Evolutionary conservation across 2,797 vertebrate genomes (phyloP).

Genomic region (Otus scops): DNA sequence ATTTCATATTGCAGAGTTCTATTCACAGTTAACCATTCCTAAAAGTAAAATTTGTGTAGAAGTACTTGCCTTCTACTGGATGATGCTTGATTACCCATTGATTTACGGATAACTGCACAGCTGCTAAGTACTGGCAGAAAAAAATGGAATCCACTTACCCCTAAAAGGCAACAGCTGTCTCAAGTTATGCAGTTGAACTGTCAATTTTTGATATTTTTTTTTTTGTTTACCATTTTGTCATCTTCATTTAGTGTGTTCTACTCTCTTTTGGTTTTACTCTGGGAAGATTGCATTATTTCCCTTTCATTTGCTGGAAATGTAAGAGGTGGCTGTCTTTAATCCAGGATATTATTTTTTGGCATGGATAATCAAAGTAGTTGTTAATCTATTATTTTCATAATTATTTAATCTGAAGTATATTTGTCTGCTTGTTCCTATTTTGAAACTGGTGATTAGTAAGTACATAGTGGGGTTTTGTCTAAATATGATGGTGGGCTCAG

Average conservation of each 20-base stretch:
- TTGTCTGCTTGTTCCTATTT: not conserved
- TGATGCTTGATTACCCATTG: not conserved
- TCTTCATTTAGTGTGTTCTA: not conserved
- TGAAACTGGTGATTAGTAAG: not conserved
- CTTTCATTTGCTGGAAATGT: not conserved
- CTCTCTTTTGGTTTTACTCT: not conserved
- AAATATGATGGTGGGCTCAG: not conserved
- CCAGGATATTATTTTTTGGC: not conserved
- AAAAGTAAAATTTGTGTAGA: not conserved
- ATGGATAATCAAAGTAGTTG: not conserved
- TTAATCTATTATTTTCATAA: not conserved
- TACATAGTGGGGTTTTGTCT: not conserved
- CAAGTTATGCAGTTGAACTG: not conserved
- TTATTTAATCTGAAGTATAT: not conserved
- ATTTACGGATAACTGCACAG: not conserved
- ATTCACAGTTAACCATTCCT: not conserved
- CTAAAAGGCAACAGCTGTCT: conserved; percentile 2
- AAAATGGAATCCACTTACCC: not conserved
- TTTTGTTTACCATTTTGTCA: not conserved
- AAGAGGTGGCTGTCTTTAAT: not conserved
- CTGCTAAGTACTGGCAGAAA: not conserved
- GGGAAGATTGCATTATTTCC: not conserved
- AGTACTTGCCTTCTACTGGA: not conserved
- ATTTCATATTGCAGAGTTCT: not conserved
- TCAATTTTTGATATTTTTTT: not conserved